Base-by-base conservation (phyloP, 2,113 vertebrate species). In the Ranitomeya variabilis region DNA sequence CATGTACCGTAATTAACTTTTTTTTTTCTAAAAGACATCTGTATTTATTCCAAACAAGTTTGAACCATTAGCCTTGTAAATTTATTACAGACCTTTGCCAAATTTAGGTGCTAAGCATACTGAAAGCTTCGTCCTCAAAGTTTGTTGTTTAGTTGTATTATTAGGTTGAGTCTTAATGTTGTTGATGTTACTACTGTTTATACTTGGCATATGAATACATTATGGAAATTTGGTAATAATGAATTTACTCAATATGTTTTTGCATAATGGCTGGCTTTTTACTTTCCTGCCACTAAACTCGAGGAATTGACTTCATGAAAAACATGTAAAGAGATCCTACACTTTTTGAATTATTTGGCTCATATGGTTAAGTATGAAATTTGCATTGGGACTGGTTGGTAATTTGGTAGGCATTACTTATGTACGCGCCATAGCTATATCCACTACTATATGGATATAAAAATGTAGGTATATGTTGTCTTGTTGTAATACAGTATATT, bases 11-110 rank as follows among this genome's bases (percentile, higher is more conserved):
- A 73, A 74, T 85, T 74, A 85, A 31, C 52, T 12, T 55, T 84
- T 78, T 84, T 78, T 14, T 55, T 79, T 23, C 26, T 21, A 8
- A 14, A 83, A 51, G 37, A 45, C 59, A 64, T 64, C 60, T 83
- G 60, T 37, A 37, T 31, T 82, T 60, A 62, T 64, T 31, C 3
- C n/a, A 37, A 62, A 62, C 80, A 81, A 19, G 80, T 81, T 62
- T 62, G 8, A 81, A 81, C 80, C 80, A 62, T 62, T 60, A 81
- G 8, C 80, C 57, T 62, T 62, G 59, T 64, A 52, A 76, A 52
- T 76, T 76, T 45, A 62, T 81, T 16, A 62, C 57, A 62, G 57
- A 37, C 5, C 23, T 62, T 76, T 81, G 57, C 80, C 80, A 81
- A 81, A 37, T 31, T 10, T 19, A 37, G 57, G 57, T 37, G 79